Conservation (phyloP, 2,797 vertebrate genomes). For the Esox masquinongy region DNA sequence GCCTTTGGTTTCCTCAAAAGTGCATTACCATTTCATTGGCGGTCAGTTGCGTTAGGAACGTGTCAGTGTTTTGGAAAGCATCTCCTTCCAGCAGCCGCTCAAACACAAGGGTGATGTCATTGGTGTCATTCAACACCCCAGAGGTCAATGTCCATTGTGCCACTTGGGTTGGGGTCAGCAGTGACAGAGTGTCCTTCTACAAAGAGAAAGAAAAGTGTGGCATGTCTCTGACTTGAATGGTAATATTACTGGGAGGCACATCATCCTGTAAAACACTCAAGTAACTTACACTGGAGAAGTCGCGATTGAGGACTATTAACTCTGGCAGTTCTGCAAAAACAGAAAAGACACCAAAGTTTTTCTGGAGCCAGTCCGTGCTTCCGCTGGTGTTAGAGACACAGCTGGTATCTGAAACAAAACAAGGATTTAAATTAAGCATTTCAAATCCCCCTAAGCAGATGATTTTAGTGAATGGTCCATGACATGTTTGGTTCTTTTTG, state of each 20-base stretch:
- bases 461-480: neutral
- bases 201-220: neutral
- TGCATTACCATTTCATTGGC: slow-evolving; percentile 29
- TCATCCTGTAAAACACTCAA: neutral
- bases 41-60: slow-evolving; percentile 40
- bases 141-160: slow-evolving; percentile 12
- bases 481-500: neutral
- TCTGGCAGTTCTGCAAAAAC: slow-evolving; percentile 41
- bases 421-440: neutral
- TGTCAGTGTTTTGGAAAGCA: slow-evolving; percentile 45
- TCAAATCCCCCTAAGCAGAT: neutral
- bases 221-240: neutral
- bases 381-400: slow-evolving; percentile 40
- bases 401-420: slow-evolving; percentile 48
- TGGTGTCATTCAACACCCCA: slow-evolving; percentile 12
- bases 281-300: neutral
- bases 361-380: slow-evolving; percentile 46
- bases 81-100: slow-evolving; percentile 41
- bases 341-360: slow-evolving; percentile 54
- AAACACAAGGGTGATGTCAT: slow-evolving; percentile 42
- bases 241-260: neutral
- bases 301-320: slow-evolving; percentile 20
- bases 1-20: neutral
- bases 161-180: slow-evolving; percentile 3
- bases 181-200: neutral